Conservation (phyloP, 2,113 vertebrate genomes). For the Sprattus sprattus region DNA sequence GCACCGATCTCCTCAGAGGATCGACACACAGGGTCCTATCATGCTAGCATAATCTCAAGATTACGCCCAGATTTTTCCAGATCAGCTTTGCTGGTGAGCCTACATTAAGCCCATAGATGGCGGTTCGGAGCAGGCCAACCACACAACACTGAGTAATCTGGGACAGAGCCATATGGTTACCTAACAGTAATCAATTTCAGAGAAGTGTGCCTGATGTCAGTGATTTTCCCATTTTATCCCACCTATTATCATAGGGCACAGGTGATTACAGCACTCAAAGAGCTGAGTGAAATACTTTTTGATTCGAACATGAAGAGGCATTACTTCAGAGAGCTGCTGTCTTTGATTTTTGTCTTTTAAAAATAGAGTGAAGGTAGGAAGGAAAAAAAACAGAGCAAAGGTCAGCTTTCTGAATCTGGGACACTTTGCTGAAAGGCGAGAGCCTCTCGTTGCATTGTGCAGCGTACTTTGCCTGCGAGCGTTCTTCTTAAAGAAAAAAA, state of each 20-base stretch:
- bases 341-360: constrained; percentile 1
- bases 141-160: neutral
- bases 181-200: neutral
- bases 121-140: neutral
- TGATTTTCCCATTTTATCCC: neutral
- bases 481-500: neutral
- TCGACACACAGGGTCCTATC: neutral
- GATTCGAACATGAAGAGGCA: neutral
- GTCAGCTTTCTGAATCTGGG: constrained; percentile 4
- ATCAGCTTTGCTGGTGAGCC: neutral
- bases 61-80: neutral
- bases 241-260: neutral
- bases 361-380: neutral
- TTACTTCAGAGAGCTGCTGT: neutral
- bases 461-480: neutral
- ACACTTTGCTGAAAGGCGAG: neutral
- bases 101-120: neutral
- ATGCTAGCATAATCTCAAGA: constrained; percentile 6
- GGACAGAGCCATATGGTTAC: neutral
- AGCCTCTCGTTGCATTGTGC: neutral
- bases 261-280: neutral
- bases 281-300: neutral
- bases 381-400: neutral
- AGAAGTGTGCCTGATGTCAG: neutral
- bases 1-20: neutral